Percentiles rank a stretch among this genome's conserved stretches.
phyloP scores from a whole-genome alignment of 2,888 invertebrate species.

The Dolomedes plantarius region DNA sequence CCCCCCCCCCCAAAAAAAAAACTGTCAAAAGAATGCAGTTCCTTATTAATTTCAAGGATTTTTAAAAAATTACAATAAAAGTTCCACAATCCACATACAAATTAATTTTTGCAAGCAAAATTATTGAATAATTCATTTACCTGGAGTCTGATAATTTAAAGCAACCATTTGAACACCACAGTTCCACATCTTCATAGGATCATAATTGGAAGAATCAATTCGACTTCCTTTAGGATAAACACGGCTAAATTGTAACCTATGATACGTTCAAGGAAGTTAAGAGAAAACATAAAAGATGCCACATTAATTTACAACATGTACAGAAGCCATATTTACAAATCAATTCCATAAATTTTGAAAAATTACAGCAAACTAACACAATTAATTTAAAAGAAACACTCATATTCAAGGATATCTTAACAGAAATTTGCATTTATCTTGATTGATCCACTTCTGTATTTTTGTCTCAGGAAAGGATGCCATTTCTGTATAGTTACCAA shows the following conservation, averaged over 20 bases:
- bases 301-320: too few relatives aligned
- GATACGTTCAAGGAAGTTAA: conserved; percentile 73
- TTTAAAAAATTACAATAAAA: too few relatives aligned
- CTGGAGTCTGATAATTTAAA: conserved; percentile 94
- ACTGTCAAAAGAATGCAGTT: too few relatives aligned
- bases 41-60: too few relatives aligned
- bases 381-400: too few relatives aligned
- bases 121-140: too few relatives aligned
- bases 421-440: conserved; percentile 75
- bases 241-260: conserved; percentile 87
- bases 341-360: not conserved
- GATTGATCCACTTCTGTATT: conserved; percentile 89
- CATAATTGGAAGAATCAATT: conserved; percentile 97
- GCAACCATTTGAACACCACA: conserved; percentile 98
- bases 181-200: conserved; percentile 96
- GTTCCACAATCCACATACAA: too few relatives aligned
- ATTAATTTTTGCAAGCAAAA: too few relatives aligned
- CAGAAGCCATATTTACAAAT: not conserved
- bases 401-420: conserved; percentile 72
- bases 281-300: not conserved
- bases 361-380: too few relatives aligned
- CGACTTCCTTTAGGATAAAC: conserved; percentile 94
- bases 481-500: conserved; percentile 92
- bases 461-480: conserved; percentile 98
- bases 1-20: too few relatives aligned